Evolutionary conservation across 2,888 invertebrate species (phyloP).

Genomic region (Sussaba pulchella): DNA sequence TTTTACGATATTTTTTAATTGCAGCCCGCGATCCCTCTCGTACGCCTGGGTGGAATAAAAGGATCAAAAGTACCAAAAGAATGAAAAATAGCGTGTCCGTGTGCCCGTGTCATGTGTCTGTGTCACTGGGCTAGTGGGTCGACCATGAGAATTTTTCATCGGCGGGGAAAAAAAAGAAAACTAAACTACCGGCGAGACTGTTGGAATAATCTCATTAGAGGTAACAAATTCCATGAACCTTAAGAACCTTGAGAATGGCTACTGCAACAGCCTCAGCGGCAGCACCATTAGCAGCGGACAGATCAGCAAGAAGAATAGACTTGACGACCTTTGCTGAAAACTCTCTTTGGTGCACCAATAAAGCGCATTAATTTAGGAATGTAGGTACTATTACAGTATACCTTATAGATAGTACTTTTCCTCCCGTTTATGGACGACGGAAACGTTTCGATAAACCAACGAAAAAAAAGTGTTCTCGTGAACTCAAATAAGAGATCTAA

Average conservation of each 20-base stretch:
- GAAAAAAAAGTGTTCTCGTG: too few relatives aligned
- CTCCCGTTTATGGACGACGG: background rate
- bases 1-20: constrained; percentile 60
- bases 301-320: constrained; percentile 72
- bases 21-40: constrained; percentile 50
- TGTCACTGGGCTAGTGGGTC: constrained; percentile 83
- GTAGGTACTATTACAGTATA: constrained; percentile 4
- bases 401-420: background rate
- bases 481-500: too few relatives aligned
- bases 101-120: constrained; percentile 54
- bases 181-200: constrained; percentile 58
- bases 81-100: constrained; percentile 35
- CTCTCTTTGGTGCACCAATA: constrained; percentile 29
- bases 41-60: constrained; percentile 35
- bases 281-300: too few relatives aligned
- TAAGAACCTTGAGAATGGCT: background rate
- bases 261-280: constrained; percentile 13
- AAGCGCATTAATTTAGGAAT: constrained; percentile 60
- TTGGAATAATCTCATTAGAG: constrained; percentile 61
- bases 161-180: constrained; percentile 59
- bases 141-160: constrained; percentile 73
- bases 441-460: background rate
- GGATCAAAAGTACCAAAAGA: too few relatives aligned
- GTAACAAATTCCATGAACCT: constrained; percentile 34
- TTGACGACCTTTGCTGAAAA: constrained; percentile 69